Evolutionary conservation across 1,140 invertebrate species (phyloP).

Genomic region (Druon quercuslanigerum): DNA sequence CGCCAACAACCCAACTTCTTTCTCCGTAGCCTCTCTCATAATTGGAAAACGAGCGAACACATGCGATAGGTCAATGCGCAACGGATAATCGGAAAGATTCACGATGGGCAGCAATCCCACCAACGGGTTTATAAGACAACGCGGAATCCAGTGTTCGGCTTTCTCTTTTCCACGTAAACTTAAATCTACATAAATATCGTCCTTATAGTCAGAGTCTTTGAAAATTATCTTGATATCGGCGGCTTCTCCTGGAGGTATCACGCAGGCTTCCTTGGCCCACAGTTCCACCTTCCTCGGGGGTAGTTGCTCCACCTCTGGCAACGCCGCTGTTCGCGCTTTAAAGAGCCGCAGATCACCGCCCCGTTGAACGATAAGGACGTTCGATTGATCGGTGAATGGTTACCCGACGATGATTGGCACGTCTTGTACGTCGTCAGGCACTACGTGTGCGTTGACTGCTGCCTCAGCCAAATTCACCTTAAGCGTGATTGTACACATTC

Average conservation of each 20-base stretch:
- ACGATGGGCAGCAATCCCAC: slow-evolving; percentile 31
- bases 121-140: slow-evolving; percentile 29
- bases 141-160: slow-evolving; percentile 34
- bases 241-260: slow-evolving; percentile 32
- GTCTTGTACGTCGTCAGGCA: neutral
- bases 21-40: neutral
- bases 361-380: slow-evolving; percentile 1
- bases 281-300: too few species aligned
- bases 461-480: too few species aligned
- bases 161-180: slow-evolving; percentile 39
- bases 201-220: neutral
- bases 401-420: slow-evolving; percentile 14
- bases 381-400: neutral
- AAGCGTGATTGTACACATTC: too few species aligned
- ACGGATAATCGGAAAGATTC: slow-evolving; percentile 29
- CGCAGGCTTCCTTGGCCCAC: slow-evolving; percentile 2
- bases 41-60: neutral
- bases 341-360: slow-evolving; percentile 10
- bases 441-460: too few species aligned
- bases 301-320: neutral
- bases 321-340: neutral
- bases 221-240: slow-evolving; percentile 33
- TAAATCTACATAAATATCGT: slow-evolving; percentile 35
- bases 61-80: neutral
- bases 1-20: neutral